These are phyloP conservation scores for Synaphobranchus kaupii DNA, from an alignment of 2,797 vertebrate genomes.

Conservation along the genomic window DNA sequence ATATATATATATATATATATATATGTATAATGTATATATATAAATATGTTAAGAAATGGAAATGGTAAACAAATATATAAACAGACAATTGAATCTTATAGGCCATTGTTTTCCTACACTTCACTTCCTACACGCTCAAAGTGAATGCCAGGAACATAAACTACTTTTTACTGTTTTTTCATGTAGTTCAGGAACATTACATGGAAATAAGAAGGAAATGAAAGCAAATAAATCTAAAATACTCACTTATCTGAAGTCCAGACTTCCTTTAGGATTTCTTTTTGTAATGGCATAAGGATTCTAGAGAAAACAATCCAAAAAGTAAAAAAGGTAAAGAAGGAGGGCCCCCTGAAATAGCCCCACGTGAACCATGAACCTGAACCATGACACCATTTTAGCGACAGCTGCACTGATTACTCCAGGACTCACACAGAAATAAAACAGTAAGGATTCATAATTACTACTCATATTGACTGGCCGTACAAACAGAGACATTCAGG, in stretches of 20 bases:
- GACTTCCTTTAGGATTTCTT: conserved; percentile 58
- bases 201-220: neutral
- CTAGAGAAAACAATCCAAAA: conserved; percentile 20
- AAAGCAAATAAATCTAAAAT: neutral
- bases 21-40: too few relatives aligned
- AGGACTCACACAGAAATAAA: neutral
- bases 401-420: neutral
- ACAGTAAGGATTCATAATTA: neutral
- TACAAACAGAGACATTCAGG: neutral
- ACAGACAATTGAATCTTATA: neutral
- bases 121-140: too few relatives aligned
- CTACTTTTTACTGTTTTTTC: neutral
- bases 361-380: neutral
- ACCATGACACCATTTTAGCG: neutral
- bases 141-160: neutral
- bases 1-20: too few relatives aligned
- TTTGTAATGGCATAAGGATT: conserved; percentile 53
- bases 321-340: neutral
- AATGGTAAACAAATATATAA: too few relatives aligned
- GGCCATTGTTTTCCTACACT: neutral
- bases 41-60: too few relatives aligned
- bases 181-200: neutral
- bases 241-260: conserved; percentile 61
- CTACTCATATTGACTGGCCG: neutral
- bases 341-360: neutral